phyloP scores from a whole-genome alignment of 2,888 invertebrate species.

The Drosophila stalkeri region DNA sequence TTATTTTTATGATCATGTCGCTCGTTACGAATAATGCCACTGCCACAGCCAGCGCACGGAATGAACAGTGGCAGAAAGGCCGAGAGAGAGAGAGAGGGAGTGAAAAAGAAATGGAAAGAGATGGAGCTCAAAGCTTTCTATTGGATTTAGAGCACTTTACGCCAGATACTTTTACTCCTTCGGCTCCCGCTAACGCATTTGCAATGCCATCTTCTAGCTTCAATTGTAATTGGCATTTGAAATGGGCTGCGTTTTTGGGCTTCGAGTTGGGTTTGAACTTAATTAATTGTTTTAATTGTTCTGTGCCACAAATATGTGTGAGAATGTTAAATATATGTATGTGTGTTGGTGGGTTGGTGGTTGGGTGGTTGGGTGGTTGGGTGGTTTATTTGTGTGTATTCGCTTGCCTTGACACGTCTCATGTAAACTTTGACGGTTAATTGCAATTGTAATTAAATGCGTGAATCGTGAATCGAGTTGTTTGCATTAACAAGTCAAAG shows the following conservation, averaged over 20 bases:
- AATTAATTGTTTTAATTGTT: slow-evolving; percentile 72
- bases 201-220: slow-evolving; percentile 25
- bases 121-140: slow-evolving; percentile 31
- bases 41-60: slow-evolving; percentile 47
- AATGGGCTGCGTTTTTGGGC: slow-evolving; percentile 26
- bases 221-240: slow-evolving; percentile 68
- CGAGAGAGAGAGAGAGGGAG: neutral
- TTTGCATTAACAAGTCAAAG: neutral
- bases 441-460: slow-evolving; percentile 23
- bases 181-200: slow-evolving; percentile 1
- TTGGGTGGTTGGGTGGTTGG: neutral
- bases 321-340: slow-evolving; percentile 1
- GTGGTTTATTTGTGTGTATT: no score
- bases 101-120: neutral
- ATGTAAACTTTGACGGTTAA: slow-evolving; percentile 22
- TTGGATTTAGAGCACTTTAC: slow-evolving; percentile 75
- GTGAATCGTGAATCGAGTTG: neutral
- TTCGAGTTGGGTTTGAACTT: slow-evolving; percentile 34
- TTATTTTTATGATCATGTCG: slow-evolving; percentile 80
- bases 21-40: slow-evolving; percentile 77
- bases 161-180: slow-evolving; percentile 25
- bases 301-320: slow-evolving; percentile 10
- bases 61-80: neutral
- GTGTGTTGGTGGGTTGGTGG: slow-evolving; percentile 6
- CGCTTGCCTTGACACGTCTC: slow-evolving; percentile 43